phyloP scores from a whole-genome alignment of 2,888 invertebrate genomes.

The Rapana venosa region DNA sequence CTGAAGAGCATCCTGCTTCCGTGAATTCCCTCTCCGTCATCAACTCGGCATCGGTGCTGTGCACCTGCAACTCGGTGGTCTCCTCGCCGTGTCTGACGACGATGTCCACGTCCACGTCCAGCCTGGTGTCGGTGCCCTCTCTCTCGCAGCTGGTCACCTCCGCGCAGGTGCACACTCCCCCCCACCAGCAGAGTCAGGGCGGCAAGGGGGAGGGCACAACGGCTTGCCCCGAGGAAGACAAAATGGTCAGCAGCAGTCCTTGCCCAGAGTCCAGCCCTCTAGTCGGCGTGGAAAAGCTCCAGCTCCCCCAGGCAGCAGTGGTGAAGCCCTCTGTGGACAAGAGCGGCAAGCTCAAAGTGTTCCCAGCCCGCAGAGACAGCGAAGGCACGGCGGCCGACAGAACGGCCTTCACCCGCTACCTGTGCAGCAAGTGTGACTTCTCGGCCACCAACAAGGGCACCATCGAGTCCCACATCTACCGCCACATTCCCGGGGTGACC shows the following conservation, averaged over 20 bases:
- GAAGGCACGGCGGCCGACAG: conserved; percentile 33
- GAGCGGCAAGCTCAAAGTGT: conserved; percentile 43
- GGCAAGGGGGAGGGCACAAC: background rate
- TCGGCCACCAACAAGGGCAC: conserved; percentile 49
- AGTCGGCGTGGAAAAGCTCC: background rate
- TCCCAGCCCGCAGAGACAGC: conserved; percentile 13
- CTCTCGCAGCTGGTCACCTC: background rate
- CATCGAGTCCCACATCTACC: conserved; percentile 59
- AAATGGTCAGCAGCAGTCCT: conserved; percentile 28
- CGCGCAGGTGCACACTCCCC: background rate
- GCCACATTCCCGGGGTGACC: conserved; percentile 57
- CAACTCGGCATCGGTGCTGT: background rate
- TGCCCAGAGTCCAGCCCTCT: background rate
- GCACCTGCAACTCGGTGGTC: background rate
- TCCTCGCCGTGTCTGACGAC: background rate
- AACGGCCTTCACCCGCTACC: conserved; percentile 43
- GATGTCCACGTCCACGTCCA: background rate
- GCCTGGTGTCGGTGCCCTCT: background rate
- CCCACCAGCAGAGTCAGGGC: background rate
- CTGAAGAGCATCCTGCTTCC: background rate
- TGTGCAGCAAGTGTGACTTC: conserved; percentile 58
- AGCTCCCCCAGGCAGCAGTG: background rate
- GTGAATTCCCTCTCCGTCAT: background rate
- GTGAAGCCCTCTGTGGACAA: background rate
- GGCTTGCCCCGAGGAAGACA: background rate